Conservation (phyloP, 2,113 vertebrate genomes). For the Petrocephalus zakoni region DNA sequence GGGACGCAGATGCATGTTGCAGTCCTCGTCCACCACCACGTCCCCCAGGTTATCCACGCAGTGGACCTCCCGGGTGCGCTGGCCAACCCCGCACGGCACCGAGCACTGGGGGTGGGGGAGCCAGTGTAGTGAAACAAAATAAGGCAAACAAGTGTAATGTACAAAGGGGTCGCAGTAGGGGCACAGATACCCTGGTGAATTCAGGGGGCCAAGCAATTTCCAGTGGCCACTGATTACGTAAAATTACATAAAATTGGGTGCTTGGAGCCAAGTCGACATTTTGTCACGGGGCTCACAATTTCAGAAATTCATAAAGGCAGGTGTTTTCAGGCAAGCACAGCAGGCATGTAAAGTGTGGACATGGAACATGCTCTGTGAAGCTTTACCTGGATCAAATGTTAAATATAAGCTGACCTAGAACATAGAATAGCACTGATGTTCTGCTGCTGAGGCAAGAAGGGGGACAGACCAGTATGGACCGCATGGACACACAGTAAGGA, state of each 20-base stretch:
- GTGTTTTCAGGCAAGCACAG: not conserved
- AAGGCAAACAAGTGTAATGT: not conserved
- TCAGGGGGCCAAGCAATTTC: not conserved
- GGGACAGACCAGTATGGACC: not conserved
- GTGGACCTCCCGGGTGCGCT: conserved; percentile 78
- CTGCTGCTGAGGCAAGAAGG: not conserved
- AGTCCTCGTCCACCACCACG: conserved; percentile 76
- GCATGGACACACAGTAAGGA: not conserved
- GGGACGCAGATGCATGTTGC: conserved; percentile 84
- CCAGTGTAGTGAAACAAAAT: not conserved
- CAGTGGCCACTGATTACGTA: not conserved
- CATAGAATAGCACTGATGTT: no score
- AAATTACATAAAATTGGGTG: not conserved
- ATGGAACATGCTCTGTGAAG: not conserved
- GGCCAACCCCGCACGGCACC: conserved; percentile 85
- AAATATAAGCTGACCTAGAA: not conserved
- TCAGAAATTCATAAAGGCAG: no score
- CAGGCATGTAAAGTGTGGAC: not conserved
- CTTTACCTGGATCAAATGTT: not conserved
- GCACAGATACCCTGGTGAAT: not conserved
- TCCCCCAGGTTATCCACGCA: conserved; percentile 86
- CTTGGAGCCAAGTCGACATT: not conserved
- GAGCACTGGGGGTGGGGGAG: conserved; percentile 69
- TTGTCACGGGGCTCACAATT: not conserved
- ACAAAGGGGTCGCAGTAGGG: not conserved